Percentiles rank a stretch among this genome's conserved stretches.
Evolutionary conservation across 2,113 vertebrate genomes (phyloP).

Genomic region (Gymnorhina tibicen): DNA sequence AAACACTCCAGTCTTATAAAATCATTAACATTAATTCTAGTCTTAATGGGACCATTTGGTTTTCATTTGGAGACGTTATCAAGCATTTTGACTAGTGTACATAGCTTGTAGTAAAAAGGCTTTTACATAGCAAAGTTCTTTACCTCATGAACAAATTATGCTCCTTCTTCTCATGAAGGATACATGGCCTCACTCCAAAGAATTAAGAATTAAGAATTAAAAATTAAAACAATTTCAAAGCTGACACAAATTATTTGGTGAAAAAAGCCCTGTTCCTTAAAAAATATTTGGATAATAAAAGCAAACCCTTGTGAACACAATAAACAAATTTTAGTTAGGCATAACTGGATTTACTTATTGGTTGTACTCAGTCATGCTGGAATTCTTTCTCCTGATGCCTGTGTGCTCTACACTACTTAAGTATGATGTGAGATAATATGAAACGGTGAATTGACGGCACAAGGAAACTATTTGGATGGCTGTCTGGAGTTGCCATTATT

Average conservation of each 20-base stretch:
- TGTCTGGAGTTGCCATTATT: conserved; percentile 77
- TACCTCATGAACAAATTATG: conserved; percentile 3
- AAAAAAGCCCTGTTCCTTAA: conserved; percentile 4
- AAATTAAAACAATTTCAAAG: conserved; percentile 37
- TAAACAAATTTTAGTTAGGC: conserved; percentile 57
- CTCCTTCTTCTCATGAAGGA: conserved; percentile 24
- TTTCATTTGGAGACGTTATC: conserved; percentile 3
- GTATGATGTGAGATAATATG: conserved; percentile 68
- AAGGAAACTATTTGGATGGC: conserved; percentile 73
- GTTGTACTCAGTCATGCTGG: conserved; percentile 53
- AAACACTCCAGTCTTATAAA: conserved; percentile 11
- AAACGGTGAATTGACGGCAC: conserved; percentile 64
- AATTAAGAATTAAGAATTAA: conserved; percentile 31
- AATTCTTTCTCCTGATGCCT: conserved; percentile 58
- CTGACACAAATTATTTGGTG: conserved; percentile 19
- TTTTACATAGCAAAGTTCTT: conserved; percentile 20
- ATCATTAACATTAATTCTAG: conserved; percentile 8
- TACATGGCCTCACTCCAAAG: conserved; percentile 40
- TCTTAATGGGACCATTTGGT: conserved; percentile 19
- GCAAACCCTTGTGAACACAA: conserved; percentile 43
- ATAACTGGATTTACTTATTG: conserved; percentile 48
- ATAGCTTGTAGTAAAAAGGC: background rate
- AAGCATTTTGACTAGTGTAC: background rate
- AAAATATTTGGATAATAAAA: conserved; percentile 56
- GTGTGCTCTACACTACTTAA: conserved; percentile 47